phyloP scores from a whole-genome alignment of 1,140 invertebrate species.

The Sycobia sp. region DNA sequence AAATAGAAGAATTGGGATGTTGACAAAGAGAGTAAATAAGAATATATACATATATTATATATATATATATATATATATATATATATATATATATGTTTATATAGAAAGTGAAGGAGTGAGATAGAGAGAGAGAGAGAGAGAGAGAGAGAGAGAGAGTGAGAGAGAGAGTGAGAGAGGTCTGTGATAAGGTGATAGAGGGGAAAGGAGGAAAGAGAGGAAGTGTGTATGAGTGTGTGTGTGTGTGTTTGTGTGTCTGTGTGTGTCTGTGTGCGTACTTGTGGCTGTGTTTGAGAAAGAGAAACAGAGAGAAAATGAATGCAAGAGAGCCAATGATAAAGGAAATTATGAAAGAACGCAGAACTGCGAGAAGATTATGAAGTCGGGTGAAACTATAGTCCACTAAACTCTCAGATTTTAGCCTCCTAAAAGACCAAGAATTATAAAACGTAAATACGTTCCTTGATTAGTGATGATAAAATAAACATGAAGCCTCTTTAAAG shows the following conservation, averaged over 20 bases:
- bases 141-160: not conserved
- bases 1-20: not conserved
- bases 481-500: slow-evolving; percentile 46
- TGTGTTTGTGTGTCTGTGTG: no score
- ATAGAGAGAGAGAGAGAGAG: no score
- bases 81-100: no score
- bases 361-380: slow-evolving; percentile 51
- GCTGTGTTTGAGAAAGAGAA: no score
- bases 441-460: slow-evolving; percentile 62
- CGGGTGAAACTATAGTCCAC: slow-evolving; percentile 58
- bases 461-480: slow-evolving; percentile 59
- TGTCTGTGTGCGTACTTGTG: no score
- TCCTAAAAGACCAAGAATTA: slow-evolving; percentile 58
- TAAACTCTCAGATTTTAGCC: slow-evolving; percentile 62
- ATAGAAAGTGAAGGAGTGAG: no score
- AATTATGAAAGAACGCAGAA: slow-evolving; percentile 34
- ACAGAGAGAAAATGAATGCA: not conserved
- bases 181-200: not conserved
- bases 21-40: no score
- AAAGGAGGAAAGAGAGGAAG: no score
- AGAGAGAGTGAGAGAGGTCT: not conserved
- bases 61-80: no score
- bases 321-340: slow-evolving; percentile 31
- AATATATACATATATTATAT: no score
- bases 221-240: no score